Conservation (phyloP, 2,113 vertebrate species). For the Pitta sordida region DNA sequence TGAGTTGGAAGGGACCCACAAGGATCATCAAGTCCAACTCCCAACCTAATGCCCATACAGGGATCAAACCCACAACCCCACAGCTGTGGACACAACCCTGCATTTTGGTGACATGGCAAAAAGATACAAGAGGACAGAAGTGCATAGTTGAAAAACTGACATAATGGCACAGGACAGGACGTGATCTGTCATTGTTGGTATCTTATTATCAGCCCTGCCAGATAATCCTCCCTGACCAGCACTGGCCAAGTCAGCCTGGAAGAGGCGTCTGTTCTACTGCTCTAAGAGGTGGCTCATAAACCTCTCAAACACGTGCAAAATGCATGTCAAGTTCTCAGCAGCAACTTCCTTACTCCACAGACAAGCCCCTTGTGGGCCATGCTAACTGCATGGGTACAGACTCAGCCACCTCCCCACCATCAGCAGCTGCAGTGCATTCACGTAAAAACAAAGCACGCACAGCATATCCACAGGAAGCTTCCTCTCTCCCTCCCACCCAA, state of each 20-base stretch:
- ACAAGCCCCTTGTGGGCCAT: background rate
- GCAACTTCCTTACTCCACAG: background rate
- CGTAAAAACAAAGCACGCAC: accelerated
- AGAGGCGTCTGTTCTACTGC: background rate
- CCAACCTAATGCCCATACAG: too few relatives aligned
- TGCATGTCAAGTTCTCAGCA: background rate
- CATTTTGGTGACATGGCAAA: background rate
- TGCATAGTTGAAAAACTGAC: background rate
- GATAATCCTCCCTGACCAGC: background rate
- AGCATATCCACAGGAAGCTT: background rate
- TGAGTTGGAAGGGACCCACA: too few relatives aligned
- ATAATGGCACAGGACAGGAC: background rate
- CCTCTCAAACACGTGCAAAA: accelerated
- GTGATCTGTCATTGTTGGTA: background rate
- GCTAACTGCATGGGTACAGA: background rate
- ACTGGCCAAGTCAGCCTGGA: background rate
- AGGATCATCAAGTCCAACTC: too few relatives aligned
- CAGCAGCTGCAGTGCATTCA: background rate
- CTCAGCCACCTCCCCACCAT: background rate
- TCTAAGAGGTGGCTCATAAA: background rate
- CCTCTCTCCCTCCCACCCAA: background rate
- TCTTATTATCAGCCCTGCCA: background rate
- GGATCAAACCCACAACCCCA: too few relatives aligned
- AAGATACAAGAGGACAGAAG: background rate
- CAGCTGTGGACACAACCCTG: too few relatives aligned